Conservation (phyloP, 2,888 invertebrate species). For the Cosmia trapezina region DNA sequence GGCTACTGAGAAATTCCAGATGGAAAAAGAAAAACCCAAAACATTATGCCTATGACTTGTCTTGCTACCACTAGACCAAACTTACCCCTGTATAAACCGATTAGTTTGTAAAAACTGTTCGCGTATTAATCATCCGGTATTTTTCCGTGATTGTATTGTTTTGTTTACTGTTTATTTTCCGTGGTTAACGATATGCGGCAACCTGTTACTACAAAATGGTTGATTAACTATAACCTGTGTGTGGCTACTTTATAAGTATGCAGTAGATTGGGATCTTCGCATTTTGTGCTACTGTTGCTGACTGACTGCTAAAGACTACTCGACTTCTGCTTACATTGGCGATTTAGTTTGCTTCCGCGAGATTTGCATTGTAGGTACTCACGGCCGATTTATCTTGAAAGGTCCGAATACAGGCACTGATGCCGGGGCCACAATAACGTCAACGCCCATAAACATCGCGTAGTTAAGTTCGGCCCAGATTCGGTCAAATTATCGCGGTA, state of each 20-base stretch:
- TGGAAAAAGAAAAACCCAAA: not conserved
- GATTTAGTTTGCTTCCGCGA: not conserved
- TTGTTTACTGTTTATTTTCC: constrained; percentile 36
- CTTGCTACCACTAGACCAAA: not conserved
- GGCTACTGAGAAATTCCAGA: no score
- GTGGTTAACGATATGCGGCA: constrained; percentile 25
- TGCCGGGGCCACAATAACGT: no score
- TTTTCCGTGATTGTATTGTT: constrained; percentile 50
- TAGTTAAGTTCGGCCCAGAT: no score
- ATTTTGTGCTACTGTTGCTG: not conserved
- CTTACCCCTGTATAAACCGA: constrained; percentile 8
- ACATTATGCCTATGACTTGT: not conserved
- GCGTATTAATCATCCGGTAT: constrained; percentile 37
- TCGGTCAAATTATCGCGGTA: no score
- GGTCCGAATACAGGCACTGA: no score
- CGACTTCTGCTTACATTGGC: not conserved
- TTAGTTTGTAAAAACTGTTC: constrained; percentile 23
- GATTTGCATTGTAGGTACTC: not conserved
- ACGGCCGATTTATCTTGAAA: no score
- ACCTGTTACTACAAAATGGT: constrained; percentile 38
- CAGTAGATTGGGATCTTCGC: constrained; percentile 6
- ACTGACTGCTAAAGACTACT: not conserved
- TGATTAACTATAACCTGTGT: constrained; percentile 18
- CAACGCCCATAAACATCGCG: no score
- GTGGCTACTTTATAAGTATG: not conserved